Evolutionary conservation across 2,888 invertebrate species (phyloP), one percentile per base, ranked within the genome.

Genomic region (Spatulosminthurus flaviceps): DNA sequence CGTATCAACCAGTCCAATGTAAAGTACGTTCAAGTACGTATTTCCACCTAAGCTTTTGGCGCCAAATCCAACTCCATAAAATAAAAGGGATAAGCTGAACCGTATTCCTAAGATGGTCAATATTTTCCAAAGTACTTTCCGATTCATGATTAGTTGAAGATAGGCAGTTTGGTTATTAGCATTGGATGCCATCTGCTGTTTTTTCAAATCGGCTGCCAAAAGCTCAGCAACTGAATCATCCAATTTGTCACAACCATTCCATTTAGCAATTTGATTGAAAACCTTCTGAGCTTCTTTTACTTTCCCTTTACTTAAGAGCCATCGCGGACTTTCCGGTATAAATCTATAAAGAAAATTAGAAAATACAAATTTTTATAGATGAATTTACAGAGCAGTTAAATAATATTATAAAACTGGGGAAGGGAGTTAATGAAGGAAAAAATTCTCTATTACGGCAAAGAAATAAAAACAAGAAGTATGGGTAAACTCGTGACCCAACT

Each of bases 241-340:
- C 43, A 82, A 19, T 19, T 43, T 21, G 1, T 78, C 76, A 41
- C 77, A 78, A 21, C 81, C 66, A 28, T 84, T 85, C 84, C 83
- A 84, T 81, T 78, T 83, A 34, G 85, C 84, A 71, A 84, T 84
- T 74, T 82, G 74, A n/a, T 83, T 79, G 34, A 85, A 82, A 11
- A 83, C 85, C 73, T 80, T 77, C n/a, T 82, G 77, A 0, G 85
- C 83, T 22, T 84, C 82, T 9, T 79, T 71, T 19, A 80, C 80
- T 77, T 78, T 81, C 9, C 81, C 82, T 16, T 81, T 75, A 29
- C 81, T 79, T 21, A 85, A 81, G 11, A 85, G 79, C 81, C 81
- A 85, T 0, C 84, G 81, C 0, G 85, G 85, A 42, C 81, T 81
- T 78, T 85, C 85, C 5, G 85, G 85, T 19, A 85, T 51, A 51